phyloP scores from a whole-genome alignment of 2,113 vertebrate species.

The Arenaria interpres region DNA sequence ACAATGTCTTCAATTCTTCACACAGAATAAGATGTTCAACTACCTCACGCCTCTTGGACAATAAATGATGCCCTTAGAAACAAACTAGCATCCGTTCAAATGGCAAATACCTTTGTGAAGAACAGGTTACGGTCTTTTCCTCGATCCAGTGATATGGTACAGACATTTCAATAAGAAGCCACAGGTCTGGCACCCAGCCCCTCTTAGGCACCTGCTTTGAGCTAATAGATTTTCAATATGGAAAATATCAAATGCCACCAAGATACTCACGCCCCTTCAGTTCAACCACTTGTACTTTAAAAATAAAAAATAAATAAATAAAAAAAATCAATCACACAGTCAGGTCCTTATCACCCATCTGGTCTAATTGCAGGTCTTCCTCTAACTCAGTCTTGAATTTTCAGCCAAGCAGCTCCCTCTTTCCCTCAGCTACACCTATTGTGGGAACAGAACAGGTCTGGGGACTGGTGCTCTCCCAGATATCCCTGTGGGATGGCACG shows the following conservation, averaged over 20 bases:
- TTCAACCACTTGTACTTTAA: neutral
- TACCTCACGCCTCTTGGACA: conserved; percentile 46
- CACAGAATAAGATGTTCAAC: conserved; percentile 2
- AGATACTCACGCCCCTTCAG: neutral
- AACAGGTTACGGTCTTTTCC: neutral
- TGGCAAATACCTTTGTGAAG: neutral
- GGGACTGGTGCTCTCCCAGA: neutral
- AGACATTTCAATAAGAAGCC: neutral
- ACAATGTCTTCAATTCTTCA: neutral
- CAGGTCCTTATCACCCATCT: neutral
- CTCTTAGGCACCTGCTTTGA: neutral
- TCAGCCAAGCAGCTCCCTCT: neutral
- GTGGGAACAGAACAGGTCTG: neutral
- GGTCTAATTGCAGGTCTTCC: neutral
- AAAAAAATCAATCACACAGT: neutral
- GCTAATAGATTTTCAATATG: neutral
- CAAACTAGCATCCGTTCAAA: neutral
- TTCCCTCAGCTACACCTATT: neutral
- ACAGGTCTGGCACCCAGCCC: neutral
- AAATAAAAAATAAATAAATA: neutral
- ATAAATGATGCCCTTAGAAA: neutral
- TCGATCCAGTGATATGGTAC: neutral
- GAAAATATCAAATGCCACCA: neutral
- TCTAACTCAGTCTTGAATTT: neutral
- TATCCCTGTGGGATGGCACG: neutral